Base-by-base conservation (phyloP, 2,113 vertebrate genomes). In the Erythrolamprus reginae region DNA sequence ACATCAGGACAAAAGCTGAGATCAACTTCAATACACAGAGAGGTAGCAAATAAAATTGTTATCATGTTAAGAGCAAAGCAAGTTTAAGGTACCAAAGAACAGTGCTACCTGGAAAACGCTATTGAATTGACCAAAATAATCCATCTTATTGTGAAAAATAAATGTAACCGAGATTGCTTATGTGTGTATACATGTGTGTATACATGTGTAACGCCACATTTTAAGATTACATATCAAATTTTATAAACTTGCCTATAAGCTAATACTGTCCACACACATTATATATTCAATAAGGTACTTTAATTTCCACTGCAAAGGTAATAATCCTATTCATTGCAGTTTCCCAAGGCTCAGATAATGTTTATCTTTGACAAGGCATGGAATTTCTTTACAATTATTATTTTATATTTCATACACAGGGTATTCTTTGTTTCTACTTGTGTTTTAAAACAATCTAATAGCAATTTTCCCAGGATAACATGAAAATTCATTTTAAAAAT, bases 271-370 rank as follows among this genome's bases (percentile, higher is more conserved):
- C 96, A 96, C 94, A 93, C 93, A 96, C 93, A 89, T 90, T 94
- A 84, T 24, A 47, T 89, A 92, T 93, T 92, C 42, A 88, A 96
- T 86, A 61, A 88, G 94, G 91, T 77, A 85, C 77, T 95, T 95
- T 77, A 65, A 50, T 92, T 96, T 88, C 87, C 90, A 93, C 89
- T 91, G 95, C 91, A 93, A 89, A 93, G 92, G 93, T 95, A 91
- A 93, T 92, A 93, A 91, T 94, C 94, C 88, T 55, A 91, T 91
- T 92, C 87, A 96, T 94, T 92, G 95, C 94, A 96, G 95, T 95
- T 96, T 96, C 96, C 96, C 95, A 95, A 96, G 95, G 95, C 95
- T 96, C 93, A 94, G 95, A 92, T 48, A 33, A 95, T 95, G 94
- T 96, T 96, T 93, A 94, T 87, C 52, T 88, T 33, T 94, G 89